Conservation (phyloP, 1,140 invertebrate species). For the Anoplolepis gracilipes region DNA sequence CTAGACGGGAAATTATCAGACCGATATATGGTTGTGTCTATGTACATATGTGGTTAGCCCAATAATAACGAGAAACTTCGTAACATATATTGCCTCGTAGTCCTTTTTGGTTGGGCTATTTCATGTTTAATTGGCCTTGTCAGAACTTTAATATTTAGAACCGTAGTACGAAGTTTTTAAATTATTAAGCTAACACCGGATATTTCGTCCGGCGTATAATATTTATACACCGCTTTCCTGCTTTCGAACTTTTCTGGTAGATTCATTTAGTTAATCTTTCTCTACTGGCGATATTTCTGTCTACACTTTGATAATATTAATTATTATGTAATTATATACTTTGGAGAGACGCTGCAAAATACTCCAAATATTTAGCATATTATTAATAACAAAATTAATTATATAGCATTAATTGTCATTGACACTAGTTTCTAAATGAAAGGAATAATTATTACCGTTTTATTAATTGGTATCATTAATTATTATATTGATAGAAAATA, state of each 20-base stretch:
- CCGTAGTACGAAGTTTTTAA: slow-evolving; percentile 43
- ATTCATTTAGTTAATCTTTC: slow-evolving; percentile 46
- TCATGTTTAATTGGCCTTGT: slow-evolving; percentile 31
- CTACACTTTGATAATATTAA: slow-evolving; percentile 50
- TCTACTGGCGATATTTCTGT: slow-evolving; percentile 16
- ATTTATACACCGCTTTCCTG: slow-evolving; percentile 52
- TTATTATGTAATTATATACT: slow-evolving; percentile 49
- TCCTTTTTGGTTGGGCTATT: slow-evolving; percentile 4
- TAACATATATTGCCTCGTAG: background rate
- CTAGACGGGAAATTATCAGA: background rate
- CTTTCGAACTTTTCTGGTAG: slow-evolving; percentile 43
- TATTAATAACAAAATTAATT: slow-evolving; percentile 52
- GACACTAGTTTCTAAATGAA: slow-evolving; percentile 29
- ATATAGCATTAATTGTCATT: slow-evolving; percentile 49
- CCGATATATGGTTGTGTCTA: background rate
- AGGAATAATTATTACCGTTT: slow-evolving; percentile 23
- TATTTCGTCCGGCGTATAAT: slow-evolving; percentile 20
- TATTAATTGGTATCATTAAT: slow-evolving; percentile 30
- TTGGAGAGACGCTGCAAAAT: background rate
- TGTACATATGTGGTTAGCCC: background rate
- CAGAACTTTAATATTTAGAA: slow-evolving; percentile 51
- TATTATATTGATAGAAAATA: background rate
- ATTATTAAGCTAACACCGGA: slow-evolving; percentile 50
- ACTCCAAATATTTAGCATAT: slow-evolving; percentile 41
- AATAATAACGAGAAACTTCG: slow-evolving; percentile 16